Conservation (phyloP, 2,113 vertebrate genomes). For the human region DNA sequence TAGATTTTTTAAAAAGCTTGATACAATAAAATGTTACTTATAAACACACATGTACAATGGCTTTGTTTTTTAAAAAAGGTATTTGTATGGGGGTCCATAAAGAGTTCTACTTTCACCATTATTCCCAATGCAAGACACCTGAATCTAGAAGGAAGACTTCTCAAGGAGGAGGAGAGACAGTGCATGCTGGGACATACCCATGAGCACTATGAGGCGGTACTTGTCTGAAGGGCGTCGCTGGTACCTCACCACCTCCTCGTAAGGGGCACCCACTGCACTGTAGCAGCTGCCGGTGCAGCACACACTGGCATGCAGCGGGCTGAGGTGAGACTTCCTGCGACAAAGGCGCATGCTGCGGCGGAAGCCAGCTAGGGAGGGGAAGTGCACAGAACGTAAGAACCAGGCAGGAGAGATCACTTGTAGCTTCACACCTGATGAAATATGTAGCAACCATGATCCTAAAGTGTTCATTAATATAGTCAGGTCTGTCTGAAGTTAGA, state of each 20-base stretch:
- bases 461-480: neutral
- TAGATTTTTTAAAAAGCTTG: neutral
- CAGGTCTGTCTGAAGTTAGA: neutral
- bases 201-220: conserved; percentile 90
- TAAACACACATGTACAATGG: neutral
- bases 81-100: neutral
- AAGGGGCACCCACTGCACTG: conserved; percentile 82
- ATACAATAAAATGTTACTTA: neutral
- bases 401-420: neutral
- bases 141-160: neutral
- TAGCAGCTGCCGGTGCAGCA: conserved; percentile 83
- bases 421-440: neutral
- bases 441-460: neutral
- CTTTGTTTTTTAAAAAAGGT: neutral
- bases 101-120: neutral
- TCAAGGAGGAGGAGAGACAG: neutral
- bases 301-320: conserved; percentile 76
- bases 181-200: conserved; percentile 85
- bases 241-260: conserved; percentile 94
- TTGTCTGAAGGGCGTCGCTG: conserved; percentile 88
- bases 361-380: conserved; percentile 89
- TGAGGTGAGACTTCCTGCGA: conserved; percentile 83
- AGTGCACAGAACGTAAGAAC: neutral
- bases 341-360: conserved; percentile 94
- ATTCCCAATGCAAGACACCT: neutral